These are phyloP conservation scores for Lerema accius DNA, from an alignment of 1,140 invertebrate species.

Conservation along the genomic window DNA sequence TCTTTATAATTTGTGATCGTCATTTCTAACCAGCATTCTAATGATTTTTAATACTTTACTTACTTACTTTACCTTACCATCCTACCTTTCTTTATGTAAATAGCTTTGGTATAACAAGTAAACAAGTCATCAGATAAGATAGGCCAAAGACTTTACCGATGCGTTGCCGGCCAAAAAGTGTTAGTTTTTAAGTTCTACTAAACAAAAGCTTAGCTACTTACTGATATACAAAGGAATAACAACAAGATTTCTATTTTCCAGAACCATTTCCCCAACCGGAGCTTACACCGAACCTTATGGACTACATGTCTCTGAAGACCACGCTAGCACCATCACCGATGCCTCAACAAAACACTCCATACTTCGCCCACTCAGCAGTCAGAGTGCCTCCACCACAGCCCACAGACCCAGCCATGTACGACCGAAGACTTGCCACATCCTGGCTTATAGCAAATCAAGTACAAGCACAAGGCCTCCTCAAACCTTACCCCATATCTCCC, in stretches of 20 bases:
- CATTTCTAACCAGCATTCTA: too few relatives aligned
- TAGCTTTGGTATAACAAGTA: too few relatives aligned
- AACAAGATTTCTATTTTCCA: slow-evolving; percentile 56
- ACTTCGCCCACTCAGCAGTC: slow-evolving; percentile 73
- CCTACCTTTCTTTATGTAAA: too few relatives aligned
- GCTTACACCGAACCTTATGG: slow-evolving; percentile 64
- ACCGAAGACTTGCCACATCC: slow-evolving; percentile 83
- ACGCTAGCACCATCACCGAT: slow-evolving; percentile 54
- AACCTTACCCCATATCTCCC: slow-evolving; percentile 74
- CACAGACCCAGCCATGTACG: slow-evolving; percentile 65
- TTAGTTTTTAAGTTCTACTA: too few relatives aligned
- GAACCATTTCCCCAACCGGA: slow-evolving; percentile 70
- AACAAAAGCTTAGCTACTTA: too few relatives aligned
- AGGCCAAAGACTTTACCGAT: too few relatives aligned
- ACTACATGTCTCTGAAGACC: slow-evolving; percentile 74
- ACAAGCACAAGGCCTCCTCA: slow-evolving; percentile 70
- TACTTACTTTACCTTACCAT: too few relatives aligned
- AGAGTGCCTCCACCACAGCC: slow-evolving; percentile 59
- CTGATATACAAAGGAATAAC: background rate
- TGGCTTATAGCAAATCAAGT: slow-evolving; percentile 83
- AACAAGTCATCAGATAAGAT: too few relatives aligned
- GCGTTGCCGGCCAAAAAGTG: too few relatives aligned
- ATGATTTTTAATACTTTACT: too few relatives aligned
- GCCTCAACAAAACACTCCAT: slow-evolving; percentile 63
- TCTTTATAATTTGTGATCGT: background rate